phyloP scores from a whole-genome alignment of 2,888 invertebrate genomes.

The Agrochola macilenta region DNA sequence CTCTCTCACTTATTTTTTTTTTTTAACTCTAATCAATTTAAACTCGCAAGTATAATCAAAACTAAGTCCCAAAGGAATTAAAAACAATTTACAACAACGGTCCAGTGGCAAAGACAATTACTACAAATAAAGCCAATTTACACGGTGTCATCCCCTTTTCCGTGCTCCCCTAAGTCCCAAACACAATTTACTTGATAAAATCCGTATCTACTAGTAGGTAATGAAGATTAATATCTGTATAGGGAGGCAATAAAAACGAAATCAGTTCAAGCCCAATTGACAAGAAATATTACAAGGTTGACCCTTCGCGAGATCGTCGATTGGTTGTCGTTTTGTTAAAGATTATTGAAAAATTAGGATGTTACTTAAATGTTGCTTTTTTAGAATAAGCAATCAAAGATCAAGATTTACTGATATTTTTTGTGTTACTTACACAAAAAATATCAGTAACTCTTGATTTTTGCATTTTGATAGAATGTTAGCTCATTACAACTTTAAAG shows the following conservation, averaged over 20 bases:
- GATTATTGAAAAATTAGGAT: not conserved
- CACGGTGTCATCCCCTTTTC: slow-evolving; percentile 81
- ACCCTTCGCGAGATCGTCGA: slow-evolving; percentile 64
- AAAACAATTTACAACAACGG: slow-evolving; percentile 79
- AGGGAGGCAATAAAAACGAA: slow-evolving; percentile 88
- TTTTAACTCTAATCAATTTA: slow-evolving; percentile 12
- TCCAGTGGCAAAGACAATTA: slow-evolving; percentile 82
- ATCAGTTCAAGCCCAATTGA: slow-evolving; percentile 89
- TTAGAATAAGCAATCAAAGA: not conserved
- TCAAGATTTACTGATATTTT: not conserved
- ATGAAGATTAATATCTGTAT: slow-evolving; percentile 89
- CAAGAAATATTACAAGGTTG: slow-evolving; percentile 81
- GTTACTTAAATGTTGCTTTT: no score
- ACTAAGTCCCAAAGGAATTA: slow-evolving; percentile 75
- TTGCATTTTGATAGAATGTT: not conserved
- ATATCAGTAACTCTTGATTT: no score
- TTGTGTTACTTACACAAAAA: not conserved
- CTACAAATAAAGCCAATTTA: slow-evolving; percentile 86
- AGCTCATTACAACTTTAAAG: not conserved
- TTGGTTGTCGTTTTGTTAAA: slow-evolving; percentile 22
- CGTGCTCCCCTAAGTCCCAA: slow-evolving; percentile 71
- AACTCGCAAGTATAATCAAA: slow-evolving; percentile 59
- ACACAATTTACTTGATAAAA: slow-evolving; percentile 86
- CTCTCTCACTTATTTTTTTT: not conserved
- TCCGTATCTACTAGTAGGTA: slow-evolving; percentile 84